Percentiles rank a stretch among this genome's conserved stretches.
Evolutionary conservation across 2,113 vertebrate species (phyloP).

Genomic region (Setophaga coronata): DNA sequence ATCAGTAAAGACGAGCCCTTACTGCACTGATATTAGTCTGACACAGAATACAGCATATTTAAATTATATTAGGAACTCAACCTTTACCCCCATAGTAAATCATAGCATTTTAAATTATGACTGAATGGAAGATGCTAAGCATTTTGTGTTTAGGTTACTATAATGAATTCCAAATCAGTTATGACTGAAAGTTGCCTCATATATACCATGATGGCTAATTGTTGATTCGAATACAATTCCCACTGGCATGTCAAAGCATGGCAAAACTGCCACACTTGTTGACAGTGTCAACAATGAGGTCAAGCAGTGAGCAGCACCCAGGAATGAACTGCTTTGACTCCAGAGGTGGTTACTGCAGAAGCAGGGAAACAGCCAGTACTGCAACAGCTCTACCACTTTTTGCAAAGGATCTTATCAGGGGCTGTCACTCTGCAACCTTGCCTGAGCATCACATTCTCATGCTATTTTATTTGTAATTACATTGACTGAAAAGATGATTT

Average conservation of each 20-base stretch:
- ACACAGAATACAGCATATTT: background rate
- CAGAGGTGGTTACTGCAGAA: background rate
- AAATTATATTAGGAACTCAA: background rate
- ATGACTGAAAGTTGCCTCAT: background rate
- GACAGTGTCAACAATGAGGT: constrained; percentile 6
- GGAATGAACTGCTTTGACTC: background rate
- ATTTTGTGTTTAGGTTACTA: background rate
- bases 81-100: background rate
- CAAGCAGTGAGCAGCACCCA: background rate
- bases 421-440: background rate
- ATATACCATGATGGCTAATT: background rate
- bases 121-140: background rate
- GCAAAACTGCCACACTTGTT: background rate
- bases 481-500: background rate
- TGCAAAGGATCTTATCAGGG: background rate
- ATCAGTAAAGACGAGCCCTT: background rate
- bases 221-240: background rate
- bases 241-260: background rate
- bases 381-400: background rate
- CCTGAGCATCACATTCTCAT: background rate
- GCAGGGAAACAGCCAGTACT: background rate
- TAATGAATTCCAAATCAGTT: background rate
- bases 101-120: background rate
- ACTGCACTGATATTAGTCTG: background rate
- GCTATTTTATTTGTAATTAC: background rate